phyloP scores from a whole-genome alignment of 2,113 vertebrate species.

The Butorides virescens region DNA sequence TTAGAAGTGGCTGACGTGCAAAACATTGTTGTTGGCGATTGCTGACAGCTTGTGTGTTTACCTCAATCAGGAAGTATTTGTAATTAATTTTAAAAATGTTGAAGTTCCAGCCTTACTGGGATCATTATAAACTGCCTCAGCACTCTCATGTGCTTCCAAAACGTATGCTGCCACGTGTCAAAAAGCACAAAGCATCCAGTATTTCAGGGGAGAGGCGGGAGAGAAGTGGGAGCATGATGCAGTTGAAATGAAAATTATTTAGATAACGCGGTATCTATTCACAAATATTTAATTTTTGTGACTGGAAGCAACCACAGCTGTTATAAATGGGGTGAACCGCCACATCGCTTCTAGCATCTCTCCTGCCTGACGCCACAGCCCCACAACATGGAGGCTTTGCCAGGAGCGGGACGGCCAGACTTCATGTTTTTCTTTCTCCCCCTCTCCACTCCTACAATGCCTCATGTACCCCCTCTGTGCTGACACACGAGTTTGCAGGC shows the following conservation, averaged over 20 bases:
- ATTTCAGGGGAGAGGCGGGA: neutral
- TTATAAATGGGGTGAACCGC: neutral
- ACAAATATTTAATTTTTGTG: conserved; percentile 21
- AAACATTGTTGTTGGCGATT: neutral
- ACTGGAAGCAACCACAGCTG: neutral
- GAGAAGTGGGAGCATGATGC: neutral
- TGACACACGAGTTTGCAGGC: neutral
- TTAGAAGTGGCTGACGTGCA: conserved; percentile 3
- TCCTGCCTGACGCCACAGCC: neutral
- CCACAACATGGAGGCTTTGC: neutral
- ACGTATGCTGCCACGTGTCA: neutral
- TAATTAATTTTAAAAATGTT: neutral
- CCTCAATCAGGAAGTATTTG: conserved; percentile 39
- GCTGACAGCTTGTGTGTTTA: conserved; percentile 34
- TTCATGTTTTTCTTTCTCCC: neutral
- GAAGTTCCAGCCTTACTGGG: neutral
- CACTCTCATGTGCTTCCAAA: conserved; percentile 39
- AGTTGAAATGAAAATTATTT: neutral
- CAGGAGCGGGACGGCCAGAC: neutral
- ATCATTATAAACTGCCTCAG: conserved; percentile 5
- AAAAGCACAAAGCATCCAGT: neutral
- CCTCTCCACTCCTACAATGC: rapidly evolving
- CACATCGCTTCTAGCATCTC: neutral
- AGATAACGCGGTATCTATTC: neutral
- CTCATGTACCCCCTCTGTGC: neutral